Conservation (phyloP, 2,113 vertebrate genomes). For the Aspidoscelis tigris region DNA sequence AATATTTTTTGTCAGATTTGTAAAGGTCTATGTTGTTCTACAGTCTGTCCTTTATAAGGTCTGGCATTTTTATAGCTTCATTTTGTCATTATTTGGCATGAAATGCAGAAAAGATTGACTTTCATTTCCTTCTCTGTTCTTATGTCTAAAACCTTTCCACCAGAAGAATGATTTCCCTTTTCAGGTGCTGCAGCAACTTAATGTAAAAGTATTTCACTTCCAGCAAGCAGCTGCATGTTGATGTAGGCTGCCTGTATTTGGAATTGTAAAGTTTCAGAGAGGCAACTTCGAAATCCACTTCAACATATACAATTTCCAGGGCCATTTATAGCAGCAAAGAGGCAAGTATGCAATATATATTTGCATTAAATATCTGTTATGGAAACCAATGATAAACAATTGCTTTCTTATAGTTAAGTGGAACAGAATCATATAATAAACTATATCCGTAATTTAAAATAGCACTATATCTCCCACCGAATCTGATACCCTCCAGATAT, state of each 20-base stretch:
- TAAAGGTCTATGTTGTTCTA: too few relatives aligned
- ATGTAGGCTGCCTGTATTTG: background rate
- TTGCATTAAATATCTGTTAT: background rate
- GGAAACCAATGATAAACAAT: background rate
- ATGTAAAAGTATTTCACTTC: background rate
- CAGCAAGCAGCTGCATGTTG: background rate
- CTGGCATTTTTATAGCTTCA: too few relatives aligned
- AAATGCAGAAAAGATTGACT: background rate
- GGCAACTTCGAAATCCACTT: background rate
- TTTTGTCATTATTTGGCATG: background rate
- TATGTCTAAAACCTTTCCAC: background rate
- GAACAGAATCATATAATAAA: background rate
- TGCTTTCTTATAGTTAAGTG: background rate
- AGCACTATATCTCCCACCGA: background rate
- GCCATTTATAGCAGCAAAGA: background rate
- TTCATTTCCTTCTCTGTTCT: background rate
- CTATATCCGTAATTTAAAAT: background rate
- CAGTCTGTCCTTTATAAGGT: background rate
- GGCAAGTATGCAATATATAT: background rate
- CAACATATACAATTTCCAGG: background rate
- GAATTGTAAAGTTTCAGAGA: background rate
- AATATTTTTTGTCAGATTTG: too few relatives aligned
- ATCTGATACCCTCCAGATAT: too few relatives aligned
- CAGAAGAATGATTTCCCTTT: background rate
- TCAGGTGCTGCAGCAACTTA: background rate